Evolutionary conservation across 2,113 vertebrate genomes (phyloP).

Genomic region (Xyliphius kryptos): DNA sequence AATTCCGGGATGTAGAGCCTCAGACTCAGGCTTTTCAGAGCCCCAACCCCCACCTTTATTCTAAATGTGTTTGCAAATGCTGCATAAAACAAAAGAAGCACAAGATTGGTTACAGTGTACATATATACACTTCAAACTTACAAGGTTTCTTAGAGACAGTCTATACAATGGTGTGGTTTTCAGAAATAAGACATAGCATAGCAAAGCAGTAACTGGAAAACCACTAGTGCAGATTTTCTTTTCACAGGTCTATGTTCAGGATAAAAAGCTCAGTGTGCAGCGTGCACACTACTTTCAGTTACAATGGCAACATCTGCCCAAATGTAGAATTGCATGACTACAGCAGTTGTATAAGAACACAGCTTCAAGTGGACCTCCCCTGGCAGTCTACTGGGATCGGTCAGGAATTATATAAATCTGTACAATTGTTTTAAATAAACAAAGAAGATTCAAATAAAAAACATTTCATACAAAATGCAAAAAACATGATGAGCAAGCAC

Average conservation of each 20-base stretch:
- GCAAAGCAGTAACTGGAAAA: constrained; percentile 20
- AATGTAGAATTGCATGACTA: constrained; percentile 5
- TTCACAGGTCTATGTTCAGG: neutral
- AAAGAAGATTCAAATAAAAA: too few relatives aligned
- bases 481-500: too few relatives aligned
- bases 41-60: constrained; percentile 14
- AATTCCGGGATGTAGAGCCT: neutral
- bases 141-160: constrained; percentile 3
- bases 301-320: neutral
- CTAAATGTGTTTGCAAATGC: constrained; percentile 42
- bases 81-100: constrained; percentile 35
- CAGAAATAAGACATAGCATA: constrained; percentile 13
- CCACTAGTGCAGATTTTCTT: constrained; percentile 8
- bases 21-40: neutral
- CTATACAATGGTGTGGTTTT: neutral
- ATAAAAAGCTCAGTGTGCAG: neutral
- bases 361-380: neutral
- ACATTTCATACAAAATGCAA: too few relatives aligned
- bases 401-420: neutral
- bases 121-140: constrained; percentile 26
- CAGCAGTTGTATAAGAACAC: constrained; percentile 5
- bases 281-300: constrained; percentile 1
- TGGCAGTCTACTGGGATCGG: neutral
- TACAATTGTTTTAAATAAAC: neutral
- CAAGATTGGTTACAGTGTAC: constrained; percentile 12